Percentiles rank a stretch among this genome's conserved stretches.
These are phyloP conservation scores for Trilocha varians DNA, from an alignment of 2,888 invertebrate genomes.

Conservation along the genomic window DNA sequence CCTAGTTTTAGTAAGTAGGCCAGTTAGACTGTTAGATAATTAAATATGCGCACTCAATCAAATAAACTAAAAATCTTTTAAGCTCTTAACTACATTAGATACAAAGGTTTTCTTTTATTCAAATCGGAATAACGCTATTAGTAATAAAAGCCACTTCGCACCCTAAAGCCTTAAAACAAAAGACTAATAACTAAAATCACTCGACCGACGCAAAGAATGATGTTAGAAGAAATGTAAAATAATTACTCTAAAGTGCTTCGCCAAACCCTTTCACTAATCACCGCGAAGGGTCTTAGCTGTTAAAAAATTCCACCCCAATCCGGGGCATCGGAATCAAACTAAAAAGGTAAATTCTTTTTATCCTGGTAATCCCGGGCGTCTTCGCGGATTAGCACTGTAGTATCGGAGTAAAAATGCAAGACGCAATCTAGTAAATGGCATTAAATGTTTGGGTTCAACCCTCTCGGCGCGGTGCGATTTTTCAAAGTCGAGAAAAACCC, in stretches of 20 bases:
- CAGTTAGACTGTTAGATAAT: too few relatives aligned
- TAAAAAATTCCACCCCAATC: constrained; percentile 64
- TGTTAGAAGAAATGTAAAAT: constrained; percentile 57
- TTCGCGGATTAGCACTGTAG: constrained; percentile 65
- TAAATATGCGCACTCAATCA: too few relatives aligned
- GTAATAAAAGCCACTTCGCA: not conserved
- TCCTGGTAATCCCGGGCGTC: constrained; percentile 59
- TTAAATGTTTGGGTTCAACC: constrained; percentile 71
- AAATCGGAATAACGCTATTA: too few relatives aligned
- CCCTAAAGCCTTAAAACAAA: constrained; percentile 17
- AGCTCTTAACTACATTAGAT: too few relatives aligned
- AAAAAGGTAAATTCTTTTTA: constrained; percentile 68
- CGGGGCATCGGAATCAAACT: constrained; percentile 62
- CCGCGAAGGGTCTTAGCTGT: constrained; percentile 44
- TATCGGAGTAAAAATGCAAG: constrained; percentile 66
- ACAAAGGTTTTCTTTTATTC: too few relatives aligned
- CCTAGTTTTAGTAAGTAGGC: too few relatives aligned
- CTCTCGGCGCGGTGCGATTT: constrained; percentile 64
- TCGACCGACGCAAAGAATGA: constrained; percentile 30
- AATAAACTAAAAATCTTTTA: too few relatives aligned
- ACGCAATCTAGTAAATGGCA: constrained; percentile 73
- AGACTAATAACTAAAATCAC: constrained; percentile 29
- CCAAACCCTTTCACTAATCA: constrained; percentile 60
- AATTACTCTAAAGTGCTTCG: constrained; percentile 61
- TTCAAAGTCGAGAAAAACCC: constrained; percentile 70